These are phyloP conservation scores for Agrilus mali DNA, from an alignment of 2,888 invertebrate genomes.

Conservation along the genomic window DNA sequence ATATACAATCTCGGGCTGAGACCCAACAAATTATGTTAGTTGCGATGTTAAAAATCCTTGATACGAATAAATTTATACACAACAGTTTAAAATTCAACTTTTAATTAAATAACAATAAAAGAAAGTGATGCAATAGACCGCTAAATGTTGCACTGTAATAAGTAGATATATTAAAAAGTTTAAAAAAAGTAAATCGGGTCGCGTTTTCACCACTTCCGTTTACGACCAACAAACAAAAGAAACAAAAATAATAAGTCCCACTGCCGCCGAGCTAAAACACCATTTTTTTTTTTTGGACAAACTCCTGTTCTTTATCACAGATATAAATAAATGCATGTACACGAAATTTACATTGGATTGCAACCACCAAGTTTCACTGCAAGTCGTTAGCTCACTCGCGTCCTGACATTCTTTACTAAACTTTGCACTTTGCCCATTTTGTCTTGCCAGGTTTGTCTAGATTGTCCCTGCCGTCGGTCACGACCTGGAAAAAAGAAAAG, in stretches of 20 bases:
- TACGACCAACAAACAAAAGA: slow-evolving; percentile 16
- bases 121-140: slow-evolving; percentile 15
- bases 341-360: slow-evolving; percentile 34
- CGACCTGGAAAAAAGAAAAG: too few species aligned
- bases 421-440: slow-evolving; percentile 34
- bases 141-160: slow-evolving; percentile 5
- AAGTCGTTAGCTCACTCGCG: slow-evolving; percentile 15
- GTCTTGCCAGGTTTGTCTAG: slow-evolving; percentile 3
- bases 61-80: slow-evolving; percentile 34
- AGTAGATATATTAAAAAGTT: background rate
- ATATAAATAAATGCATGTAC: slow-evolving; percentile 39
- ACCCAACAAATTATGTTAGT: slow-evolving; percentile 27
- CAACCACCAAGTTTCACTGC: slow-evolving; percentile 18
- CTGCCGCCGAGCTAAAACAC: slow-evolving; percentile 21
- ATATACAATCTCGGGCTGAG: slow-evolving; percentile 29
- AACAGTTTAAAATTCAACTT: slow-evolving; percentile 27
- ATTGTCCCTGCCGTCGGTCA: too few species aligned
- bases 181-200: slow-evolving; percentile 6
- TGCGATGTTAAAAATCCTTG: slow-evolving; percentile 30
- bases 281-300: slow-evolving; percentile 20
- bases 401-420: slow-evolving; percentile 10
- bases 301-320: slow-evolving; percentile 35
- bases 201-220: slow-evolving; percentile 1
- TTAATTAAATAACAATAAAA: slow-evolving; percentile 29
- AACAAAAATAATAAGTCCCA: slow-evolving; percentile 17